Conservation (phyloP, 2,113 vertebrate species). For the Siphamia tubifer region DNA sequence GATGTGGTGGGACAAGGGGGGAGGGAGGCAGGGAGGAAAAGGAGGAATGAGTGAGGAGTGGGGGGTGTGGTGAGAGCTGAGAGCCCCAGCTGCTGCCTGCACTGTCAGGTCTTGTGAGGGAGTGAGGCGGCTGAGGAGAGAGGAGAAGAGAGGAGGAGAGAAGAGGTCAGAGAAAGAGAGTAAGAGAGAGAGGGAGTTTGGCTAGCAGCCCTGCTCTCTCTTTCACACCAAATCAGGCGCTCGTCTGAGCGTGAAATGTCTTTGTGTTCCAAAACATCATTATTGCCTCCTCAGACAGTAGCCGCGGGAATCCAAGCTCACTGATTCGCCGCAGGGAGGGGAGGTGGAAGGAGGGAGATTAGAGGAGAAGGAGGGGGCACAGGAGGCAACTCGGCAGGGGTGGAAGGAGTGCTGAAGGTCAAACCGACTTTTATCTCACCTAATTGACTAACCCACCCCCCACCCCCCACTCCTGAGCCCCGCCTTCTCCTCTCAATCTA, state of each 20-base stretch:
- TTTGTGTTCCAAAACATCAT: constrained; percentile 82
- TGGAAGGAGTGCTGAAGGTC: constrained; percentile 94
- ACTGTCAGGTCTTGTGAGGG: constrained; percentile 72
- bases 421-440: constrained; percentile 96
- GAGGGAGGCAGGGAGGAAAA: constrained; percentile 29
- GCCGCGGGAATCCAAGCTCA: constrained; percentile 84
- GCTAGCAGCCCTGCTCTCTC: constrained; percentile 82
- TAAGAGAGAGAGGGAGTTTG: constrained; percentile 77
- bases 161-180: constrained; percentile 44
- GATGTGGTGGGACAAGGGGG: constrained; percentile 76
- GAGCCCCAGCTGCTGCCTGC: constrained; percentile 74
- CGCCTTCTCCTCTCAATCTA: constrained; percentile 35
- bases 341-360: constrained; percentile 77
- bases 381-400: constrained; percentile 65
- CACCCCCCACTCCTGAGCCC: constrained; percentile 40
- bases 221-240: constrained; percentile 89
- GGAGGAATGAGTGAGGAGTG: constrained; percentile 65
- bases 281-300: constrained; percentile 80
- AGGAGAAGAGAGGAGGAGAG: constrained; percentile 36
- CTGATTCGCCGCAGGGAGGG: constrained; percentile 79
- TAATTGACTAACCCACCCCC: constrained; percentile 88
- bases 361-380: constrained; percentile 78
- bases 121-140: constrained; percentile 50
- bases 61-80: background rate
- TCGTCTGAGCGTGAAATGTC: constrained; percentile 86